Evolutionary conservation across 2,113 vertebrate genomes (phyloP).

Genomic region (Galemys pyrenaicus): DNA sequence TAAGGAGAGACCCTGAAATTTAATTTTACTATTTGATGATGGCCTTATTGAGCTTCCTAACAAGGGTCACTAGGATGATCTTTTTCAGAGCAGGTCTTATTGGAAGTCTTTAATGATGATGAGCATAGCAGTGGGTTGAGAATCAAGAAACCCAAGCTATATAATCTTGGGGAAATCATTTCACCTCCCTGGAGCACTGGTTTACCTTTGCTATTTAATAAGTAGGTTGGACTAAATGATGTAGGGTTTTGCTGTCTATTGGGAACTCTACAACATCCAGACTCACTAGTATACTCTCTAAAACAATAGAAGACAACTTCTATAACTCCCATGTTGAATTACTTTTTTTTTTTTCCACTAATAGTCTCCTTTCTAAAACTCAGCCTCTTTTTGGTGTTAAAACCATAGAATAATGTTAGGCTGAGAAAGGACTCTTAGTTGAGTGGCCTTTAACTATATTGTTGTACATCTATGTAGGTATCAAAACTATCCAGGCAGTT

Average conservation of each 20-base stretch:
- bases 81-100: not conserved
- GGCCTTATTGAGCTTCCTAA: not conserved
- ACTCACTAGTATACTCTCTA: not conserved
- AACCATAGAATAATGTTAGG: not conserved
- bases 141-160: not conserved
- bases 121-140: not conserved
- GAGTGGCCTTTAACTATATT: not conserved
- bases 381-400: not conserved
- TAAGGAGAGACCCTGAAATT: not conserved
- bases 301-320: not conserved
- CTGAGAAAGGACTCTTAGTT: not conserved
- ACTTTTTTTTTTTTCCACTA: constrained; percentile 19
- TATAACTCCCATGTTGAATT: not conserved
- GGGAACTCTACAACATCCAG: not conserved
- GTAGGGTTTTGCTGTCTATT: not conserved
- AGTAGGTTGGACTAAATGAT: not conserved
- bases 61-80: not conserved
- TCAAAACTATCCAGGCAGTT: not conserved
- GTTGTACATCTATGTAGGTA: not conserved
- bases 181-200: not conserved
- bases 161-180: constrained; percentile 13
- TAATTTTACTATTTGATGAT: not conserved
- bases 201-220: not conserved
- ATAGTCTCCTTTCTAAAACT: constrained; percentile 36
- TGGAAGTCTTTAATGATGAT: not conserved